Percentiles rank a stretch among this genome's conserved stretches.
These are phyloP conservation scores for Drosophila orosa DNA, from an alignment of 1,140 invertebrate species.

Conservation along the genomic window DNA sequence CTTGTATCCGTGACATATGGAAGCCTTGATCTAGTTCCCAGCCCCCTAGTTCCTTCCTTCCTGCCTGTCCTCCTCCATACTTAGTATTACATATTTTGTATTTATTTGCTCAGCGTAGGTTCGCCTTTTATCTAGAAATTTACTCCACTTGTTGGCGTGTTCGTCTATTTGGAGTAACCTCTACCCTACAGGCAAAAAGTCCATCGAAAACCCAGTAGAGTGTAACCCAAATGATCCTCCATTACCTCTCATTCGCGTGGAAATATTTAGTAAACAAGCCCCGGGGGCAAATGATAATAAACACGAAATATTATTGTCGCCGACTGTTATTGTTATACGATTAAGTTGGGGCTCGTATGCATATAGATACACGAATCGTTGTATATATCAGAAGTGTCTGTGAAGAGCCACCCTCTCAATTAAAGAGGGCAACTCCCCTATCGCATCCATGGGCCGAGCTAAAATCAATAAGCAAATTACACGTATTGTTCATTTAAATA, in stretches of 20 bases:
- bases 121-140: slow-evolving; percentile 18
- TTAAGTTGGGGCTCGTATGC: slow-evolving; percentile 20
- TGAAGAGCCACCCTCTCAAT: slow-evolving; percentile 1
- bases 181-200: slow-evolving; percentile 1
- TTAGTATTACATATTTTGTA: slow-evolving; percentile 27
- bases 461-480: slow-evolving; percentile 27
- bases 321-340: slow-evolving; percentile 57
- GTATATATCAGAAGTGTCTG: not conserved
- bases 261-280: slow-evolving; percentile 44
- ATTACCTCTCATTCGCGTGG: not conserved
- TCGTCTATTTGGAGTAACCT: not conserved
- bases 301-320: slow-evolving; percentile 54
- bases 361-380: not conserved
- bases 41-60: slow-evolving; percentile 6
- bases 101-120: slow-evolving; percentile 35
- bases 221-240: slow-evolving; percentile 29
- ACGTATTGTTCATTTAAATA: slow-evolving; percentile 17
- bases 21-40: slow-evolving; percentile 30
- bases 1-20: slow-evolving; percentile 12
- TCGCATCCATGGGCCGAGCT: not conserved
- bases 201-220: slow-evolving; percentile 38
- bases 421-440: slow-evolving; percentile 6
- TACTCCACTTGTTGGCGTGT: not conserved
- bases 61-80: slow-evolving; percentile 12
- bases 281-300: slow-evolving; percentile 59